phyloP scores from a whole-genome alignment of 2,797 vertebrate genomes.

The Gastrophryne carolinensis region DNA sequence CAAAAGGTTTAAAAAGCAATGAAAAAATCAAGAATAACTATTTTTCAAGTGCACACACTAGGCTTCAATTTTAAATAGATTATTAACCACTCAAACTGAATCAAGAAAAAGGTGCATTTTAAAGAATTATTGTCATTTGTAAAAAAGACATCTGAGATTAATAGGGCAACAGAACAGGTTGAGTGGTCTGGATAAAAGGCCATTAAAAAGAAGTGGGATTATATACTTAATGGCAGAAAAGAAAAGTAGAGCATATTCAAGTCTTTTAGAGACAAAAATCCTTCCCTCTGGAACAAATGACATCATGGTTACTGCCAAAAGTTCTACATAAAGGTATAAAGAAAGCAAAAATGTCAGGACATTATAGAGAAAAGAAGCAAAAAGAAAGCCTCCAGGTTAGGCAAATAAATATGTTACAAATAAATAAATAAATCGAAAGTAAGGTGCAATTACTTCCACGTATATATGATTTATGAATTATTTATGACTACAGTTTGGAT shows the following conservation, averaged over 20 bases:
- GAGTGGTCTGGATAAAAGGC: slow-evolving; percentile 27
- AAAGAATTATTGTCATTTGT: slow-evolving; percentile 10
- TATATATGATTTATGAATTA: too few relatives aligned
- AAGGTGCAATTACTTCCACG: too few relatives aligned
- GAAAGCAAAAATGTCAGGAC: slow-evolving; percentile 13
- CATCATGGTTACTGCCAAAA: slow-evolving; percentile 1
- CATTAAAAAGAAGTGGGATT: slow-evolving; percentile 8
- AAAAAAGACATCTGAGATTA: slow-evolving; percentile 15
- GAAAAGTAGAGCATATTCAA: slow-evolving; percentile 30
- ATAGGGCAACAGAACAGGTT: background rate
- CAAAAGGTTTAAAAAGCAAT: too few relatives aligned
- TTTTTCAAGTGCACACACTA: too few relatives aligned
- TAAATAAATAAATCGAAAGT: too few relatives aligned
- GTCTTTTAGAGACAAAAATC: slow-evolving; percentile 17
- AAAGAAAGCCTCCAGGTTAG: slow-evolving; percentile 4
- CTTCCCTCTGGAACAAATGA: background rate
- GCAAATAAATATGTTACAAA: slow-evolving; percentile 7
- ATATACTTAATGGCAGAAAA: slow-evolving; percentile 21
- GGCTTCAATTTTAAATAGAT: background rate
- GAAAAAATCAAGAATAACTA: too few relatives aligned
- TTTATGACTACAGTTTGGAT: too few relatives aligned
- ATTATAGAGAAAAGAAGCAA: slow-evolving; percentile 21
- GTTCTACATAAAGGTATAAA: background rate
- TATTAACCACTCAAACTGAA: background rate
- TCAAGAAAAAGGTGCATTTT: background rate